A percentile compares a stretch with the other conserved stretches of the same genome.
These are phyloP conservation scores for Heliornis fulica DNA, from an alignment of 2,113 vertebrate species.

Conservation along the genomic window DNA sequence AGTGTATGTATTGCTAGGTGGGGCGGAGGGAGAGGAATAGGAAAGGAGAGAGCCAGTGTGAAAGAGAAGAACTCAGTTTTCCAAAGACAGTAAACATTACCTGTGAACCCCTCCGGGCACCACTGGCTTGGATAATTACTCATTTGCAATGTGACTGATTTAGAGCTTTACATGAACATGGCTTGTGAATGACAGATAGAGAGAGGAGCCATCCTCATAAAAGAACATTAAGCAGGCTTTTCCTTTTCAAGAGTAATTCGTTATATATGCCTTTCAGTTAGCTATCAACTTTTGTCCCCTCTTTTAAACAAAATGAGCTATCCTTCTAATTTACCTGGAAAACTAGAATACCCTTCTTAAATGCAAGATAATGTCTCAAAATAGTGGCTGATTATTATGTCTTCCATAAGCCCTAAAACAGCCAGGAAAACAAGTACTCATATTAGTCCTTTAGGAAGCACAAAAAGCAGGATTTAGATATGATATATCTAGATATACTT, in stretches of 20 bases:
- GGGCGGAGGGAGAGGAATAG: not conserved
- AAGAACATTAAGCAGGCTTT: not conserved
- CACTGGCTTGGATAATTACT: not conserved
- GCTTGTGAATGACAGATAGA: not conserved
- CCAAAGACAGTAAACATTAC: not conserved
- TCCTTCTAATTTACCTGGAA: not conserved
- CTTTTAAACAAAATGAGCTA: not conserved
- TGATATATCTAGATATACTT: too few species aligned
- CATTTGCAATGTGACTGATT: not conserved
- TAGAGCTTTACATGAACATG: not conserved
- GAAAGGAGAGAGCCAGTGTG: not conserved
- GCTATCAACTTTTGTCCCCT: not conserved
- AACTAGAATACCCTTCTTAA: not conserved
- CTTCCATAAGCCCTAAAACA: not conserved
- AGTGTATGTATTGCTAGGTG: not conserved
- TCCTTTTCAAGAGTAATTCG: not conserved
- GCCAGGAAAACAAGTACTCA: not conserved
- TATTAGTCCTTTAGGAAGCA: not conserved
- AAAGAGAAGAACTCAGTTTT: not conserved
- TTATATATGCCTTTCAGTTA: not conserved
- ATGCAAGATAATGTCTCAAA: not conserved
- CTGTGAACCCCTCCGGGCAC: not conserved
- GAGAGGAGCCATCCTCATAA: not conserved
- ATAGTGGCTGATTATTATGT: not conserved
- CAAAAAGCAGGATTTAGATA: not conserved